phyloP scores from a whole-genome alignment of 2,888 invertebrate genomes.

The Drosophila niveifrons region DNA sequence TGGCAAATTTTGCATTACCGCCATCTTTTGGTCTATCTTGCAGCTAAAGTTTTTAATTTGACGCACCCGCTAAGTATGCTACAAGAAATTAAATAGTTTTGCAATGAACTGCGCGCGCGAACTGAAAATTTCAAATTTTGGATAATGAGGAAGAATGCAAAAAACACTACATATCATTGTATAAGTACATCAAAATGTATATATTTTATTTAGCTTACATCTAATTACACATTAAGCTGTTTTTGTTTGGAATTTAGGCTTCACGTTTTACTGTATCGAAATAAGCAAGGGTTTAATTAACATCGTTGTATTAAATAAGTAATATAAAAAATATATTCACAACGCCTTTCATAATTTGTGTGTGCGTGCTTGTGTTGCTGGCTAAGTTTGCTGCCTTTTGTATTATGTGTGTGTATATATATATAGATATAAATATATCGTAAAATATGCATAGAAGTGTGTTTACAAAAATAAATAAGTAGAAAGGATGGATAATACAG shows the following conservation, averaged over 20 bases:
- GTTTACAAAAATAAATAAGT: conserved; percentile 39
- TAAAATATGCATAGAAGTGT: conserved; percentile 21
- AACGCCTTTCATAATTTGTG: neutral
- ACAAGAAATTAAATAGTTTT: too few relatives aligned
- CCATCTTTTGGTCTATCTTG: too few relatives aligned
- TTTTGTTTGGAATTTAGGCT: conserved; percentile 1
- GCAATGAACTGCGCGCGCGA: too few relatives aligned
- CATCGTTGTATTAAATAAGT: conserved; percentile 26
- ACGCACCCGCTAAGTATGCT: too few relatives aligned
- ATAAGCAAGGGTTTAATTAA: neutral
- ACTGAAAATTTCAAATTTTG: too few relatives aligned
- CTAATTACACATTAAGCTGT: conserved; percentile 29
- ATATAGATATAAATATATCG: neutral
- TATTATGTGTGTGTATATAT: too few relatives aligned
- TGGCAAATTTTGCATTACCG: too few relatives aligned
- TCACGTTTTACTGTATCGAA: neutral
- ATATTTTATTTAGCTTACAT: conserved; percentile 20
- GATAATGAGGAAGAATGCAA: too few relatives aligned
- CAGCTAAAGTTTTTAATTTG: too few relatives aligned
- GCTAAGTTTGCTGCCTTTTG: conserved; percentile 3
- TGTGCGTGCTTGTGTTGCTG: conserved; percentile 5
- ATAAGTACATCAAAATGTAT: conserved; percentile 26
- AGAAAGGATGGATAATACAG: conserved; percentile 22
- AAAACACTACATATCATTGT: neutral
- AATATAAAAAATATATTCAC: conserved; percentile 13